phyloP scores from a whole-genome alignment of 2,888 invertebrate genomes.

The Tipula helvola region DNA sequence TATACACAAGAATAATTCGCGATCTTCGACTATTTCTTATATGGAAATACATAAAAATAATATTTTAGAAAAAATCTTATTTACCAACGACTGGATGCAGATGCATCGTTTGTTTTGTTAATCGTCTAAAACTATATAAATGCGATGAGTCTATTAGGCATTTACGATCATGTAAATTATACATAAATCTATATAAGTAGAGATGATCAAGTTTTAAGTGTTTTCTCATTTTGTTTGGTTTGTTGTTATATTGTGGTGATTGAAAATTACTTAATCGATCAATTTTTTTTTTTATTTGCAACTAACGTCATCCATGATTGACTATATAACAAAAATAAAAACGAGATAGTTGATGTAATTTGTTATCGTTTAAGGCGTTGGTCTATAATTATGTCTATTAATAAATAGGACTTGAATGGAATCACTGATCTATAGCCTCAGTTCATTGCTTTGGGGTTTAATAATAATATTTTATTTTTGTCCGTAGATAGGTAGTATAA shows the following conservation, averaged over 20 bases:
- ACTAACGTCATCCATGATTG: background rate
- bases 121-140: background rate
- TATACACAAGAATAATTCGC: too few species aligned
- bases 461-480: too few species aligned
- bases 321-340: background rate
- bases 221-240: background rate
- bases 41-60: background rate
- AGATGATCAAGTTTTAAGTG: background rate
- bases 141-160: background rate
- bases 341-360: background rate
- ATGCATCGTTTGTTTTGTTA: background rate
- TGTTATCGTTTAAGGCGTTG: background rate
- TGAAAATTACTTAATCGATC: constrained; percentile 4
- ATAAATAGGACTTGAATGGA: background rate
- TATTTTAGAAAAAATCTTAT: background rate
- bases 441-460: background rate
- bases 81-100: background rate
- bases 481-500: background rate
- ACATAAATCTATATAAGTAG: background rate
- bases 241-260: background rate
- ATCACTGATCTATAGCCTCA: background rate
- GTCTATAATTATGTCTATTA: background rate
- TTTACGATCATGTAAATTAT: background rate
- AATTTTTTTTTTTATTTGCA: background rate
- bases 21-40: background rate